These are phyloP conservation scores for Siniperca chuatsi DNA, from an alignment of 2,113 vertebrate species.

Conservation along the genomic window DNA sequence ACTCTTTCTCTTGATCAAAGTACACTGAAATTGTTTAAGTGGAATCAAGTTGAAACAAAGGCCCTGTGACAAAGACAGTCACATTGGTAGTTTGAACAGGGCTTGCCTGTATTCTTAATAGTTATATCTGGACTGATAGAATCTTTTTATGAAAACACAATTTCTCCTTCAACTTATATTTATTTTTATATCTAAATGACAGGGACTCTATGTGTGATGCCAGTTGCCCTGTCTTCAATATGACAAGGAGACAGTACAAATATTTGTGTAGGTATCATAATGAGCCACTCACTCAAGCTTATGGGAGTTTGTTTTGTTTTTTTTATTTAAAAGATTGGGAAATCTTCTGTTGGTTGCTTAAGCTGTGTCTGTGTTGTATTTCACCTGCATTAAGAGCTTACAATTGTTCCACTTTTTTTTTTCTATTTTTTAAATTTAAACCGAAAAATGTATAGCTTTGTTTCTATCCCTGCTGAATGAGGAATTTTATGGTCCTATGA, in stretches of 20 bases:
- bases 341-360: background rate
- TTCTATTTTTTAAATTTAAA: constrained; percentile 39
- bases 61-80: constrained; percentile 14
- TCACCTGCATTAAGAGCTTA: background rate
- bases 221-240: background rate
- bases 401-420: constrained; percentile 12
- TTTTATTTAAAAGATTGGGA: constrained; percentile 21
- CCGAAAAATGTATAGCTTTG: constrained; percentile 9
- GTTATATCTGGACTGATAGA: background rate
- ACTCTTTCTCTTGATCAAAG: constrained; percentile 1
- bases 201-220: constrained; percentile 10
- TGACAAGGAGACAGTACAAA: background rate
- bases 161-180: constrained; percentile 59
- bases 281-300: constrained; percentile 6
- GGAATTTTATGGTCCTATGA: constrained; percentile 46
- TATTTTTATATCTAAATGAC: constrained; percentile 68
- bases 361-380: constrained; percentile 1
- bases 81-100: constrained; percentile 19
- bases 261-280: constrained; percentile 15
- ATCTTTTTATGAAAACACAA: constrained; percentile 41
- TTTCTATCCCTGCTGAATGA: constrained; percentile 40
- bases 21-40: background rate
- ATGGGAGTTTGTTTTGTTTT: background rate
- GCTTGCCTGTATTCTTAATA: constrained; percentile 4
- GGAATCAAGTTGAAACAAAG: constrained; percentile 28